phyloP scores from a whole-genome alignment of 2,888 invertebrate species.

The Dolichomitus sp. region DNA sequence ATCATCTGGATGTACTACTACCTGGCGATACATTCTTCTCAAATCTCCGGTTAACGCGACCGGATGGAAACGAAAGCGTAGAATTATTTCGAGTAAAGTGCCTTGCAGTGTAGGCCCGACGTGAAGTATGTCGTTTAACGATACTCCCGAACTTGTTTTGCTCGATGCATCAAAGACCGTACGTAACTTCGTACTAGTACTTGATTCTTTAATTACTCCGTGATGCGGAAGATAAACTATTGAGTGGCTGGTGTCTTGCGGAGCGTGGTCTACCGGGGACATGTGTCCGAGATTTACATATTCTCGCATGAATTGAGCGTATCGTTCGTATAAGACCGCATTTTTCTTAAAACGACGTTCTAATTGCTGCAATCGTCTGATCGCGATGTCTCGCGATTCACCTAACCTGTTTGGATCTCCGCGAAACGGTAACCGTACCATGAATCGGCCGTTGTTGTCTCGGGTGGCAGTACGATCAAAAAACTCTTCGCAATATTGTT shows the following conservation, averaged over 20 bases:
- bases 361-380: conserved; percentile 66
- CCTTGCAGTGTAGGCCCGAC: conserved; percentile 75
- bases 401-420: conserved; percentile 60
- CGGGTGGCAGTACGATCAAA: conserved; percentile 23
- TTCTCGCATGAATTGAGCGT: conserved; percentile 68
- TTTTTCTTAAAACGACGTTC: conserved; percentile 66
- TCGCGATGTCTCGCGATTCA: conserved; percentile 61
- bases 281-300: conserved; percentile 71
- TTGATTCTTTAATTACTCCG: conserved; percentile 30
- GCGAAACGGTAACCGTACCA: conserved; percentile 36
- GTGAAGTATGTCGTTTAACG: conserved; percentile 74
- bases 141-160: conserved; percentile 60
- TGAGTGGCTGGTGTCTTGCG: conserved; percentile 8
- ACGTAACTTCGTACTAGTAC: conserved; percentile 32
- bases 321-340: conserved; percentile 52
- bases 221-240: conserved; percentile 35
- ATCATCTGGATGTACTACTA: conserved; percentile 70
- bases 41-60: conserved; percentile 76
- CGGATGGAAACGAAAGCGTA: conserved; percentile 73
- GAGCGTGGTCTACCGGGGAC: conserved; percentile 39
- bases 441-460: conserved; percentile 9
- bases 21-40: conserved; percentile 77
- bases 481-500: conserved; percentile 35
- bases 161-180: conserved; percentile 38
- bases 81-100: conserved; percentile 72